These are phyloP conservation scores for Lucilia cuprina DNA, from an alignment of 1,140 invertebrate genomes.

Conservation along the genomic window DNA sequence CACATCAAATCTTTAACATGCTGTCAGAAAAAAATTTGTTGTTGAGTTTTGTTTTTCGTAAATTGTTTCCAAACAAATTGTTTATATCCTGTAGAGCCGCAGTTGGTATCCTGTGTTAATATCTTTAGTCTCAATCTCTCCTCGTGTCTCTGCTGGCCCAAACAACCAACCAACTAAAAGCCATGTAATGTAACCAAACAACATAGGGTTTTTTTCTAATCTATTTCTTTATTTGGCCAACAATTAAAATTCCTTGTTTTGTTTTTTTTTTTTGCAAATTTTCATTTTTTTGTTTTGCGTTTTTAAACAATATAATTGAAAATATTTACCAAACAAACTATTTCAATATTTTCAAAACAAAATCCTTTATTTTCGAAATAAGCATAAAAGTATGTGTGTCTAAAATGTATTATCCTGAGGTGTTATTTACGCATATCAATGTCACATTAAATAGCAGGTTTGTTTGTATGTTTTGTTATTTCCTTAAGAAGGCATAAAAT, in stretches of 20 bases:
- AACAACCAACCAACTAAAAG: background rate
- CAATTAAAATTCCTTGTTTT: background rate
- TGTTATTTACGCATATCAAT: constrained; percentile 25
- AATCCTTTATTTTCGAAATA: background rate
- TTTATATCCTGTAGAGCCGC: background rate
- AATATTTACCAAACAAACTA: constrained; percentile 19
- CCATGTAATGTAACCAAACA: background rate
- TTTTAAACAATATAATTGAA: background rate
- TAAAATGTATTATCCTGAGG: background rate
- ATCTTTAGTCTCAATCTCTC: background rate
- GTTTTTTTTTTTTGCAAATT: background rate
- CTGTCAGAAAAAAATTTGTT: background rate
- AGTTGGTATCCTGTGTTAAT: background rate
- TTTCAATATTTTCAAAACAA: constrained; percentile 3
- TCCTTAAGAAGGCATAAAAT: background rate
- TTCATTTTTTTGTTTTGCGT: background rate
- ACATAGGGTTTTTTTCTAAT: background rate
- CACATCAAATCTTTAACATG: constrained; percentile 11
- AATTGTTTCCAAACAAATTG: background rate
- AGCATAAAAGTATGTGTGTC: too few species aligned
- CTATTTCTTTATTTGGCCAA: background rate
- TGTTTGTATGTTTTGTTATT: background rate
- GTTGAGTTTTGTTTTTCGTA: background rate
- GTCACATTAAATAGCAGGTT: background rate
- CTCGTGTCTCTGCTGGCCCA: background rate